These are phyloP conservation scores for Orchestes rusci DNA, from an alignment of 2,888 invertebrate species.

Conservation along the genomic window DNA sequence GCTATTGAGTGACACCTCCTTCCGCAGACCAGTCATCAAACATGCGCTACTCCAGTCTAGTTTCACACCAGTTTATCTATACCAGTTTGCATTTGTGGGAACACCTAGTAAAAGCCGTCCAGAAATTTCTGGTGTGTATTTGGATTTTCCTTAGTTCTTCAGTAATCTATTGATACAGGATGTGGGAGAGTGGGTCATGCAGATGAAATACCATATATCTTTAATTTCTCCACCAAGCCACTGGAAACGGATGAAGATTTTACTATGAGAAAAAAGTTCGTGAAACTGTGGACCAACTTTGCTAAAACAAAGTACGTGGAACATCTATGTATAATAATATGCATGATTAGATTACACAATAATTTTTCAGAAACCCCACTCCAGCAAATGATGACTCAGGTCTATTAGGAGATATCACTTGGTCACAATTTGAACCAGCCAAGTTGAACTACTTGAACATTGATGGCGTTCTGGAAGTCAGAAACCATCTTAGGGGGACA, in stretches of 20 bases:
- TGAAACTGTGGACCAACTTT: conserved; percentile 48
- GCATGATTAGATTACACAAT: neutral
- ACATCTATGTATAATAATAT: neutral
- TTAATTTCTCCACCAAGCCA: conserved; percentile 25
- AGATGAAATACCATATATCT: conserved; percentile 47
- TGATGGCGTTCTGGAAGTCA: conserved; percentile 22
- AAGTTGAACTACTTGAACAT: conserved; percentile 26
- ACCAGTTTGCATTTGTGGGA: conserved; percentile 18
- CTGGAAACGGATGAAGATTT: conserved; percentile 40
- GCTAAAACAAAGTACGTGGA: conserved; percentile 45
- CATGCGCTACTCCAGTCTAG: conserved; percentile 5
- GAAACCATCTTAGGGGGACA: neutral
- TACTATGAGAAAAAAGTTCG: conserved; percentile 42
- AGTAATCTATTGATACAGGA: neutral
- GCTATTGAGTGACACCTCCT: conserved; percentile 15
- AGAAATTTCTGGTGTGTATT: conserved; percentile 17
- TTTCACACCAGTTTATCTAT: conserved; percentile 24
- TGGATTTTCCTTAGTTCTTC: neutral
- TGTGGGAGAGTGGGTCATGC: conserved; percentile 41
- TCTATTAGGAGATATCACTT: conserved; percentile 24
- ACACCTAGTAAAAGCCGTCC: conserved; percentile 20
- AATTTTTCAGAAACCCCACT: conserved; percentile 30
- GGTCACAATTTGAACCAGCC: conserved; percentile 23
- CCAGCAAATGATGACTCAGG: conserved; percentile 16
- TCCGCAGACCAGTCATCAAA: conserved; percentile 7